Conservation (phyloP, 2,888 invertebrate genomes). For the Cheilosia grossa region DNA sequence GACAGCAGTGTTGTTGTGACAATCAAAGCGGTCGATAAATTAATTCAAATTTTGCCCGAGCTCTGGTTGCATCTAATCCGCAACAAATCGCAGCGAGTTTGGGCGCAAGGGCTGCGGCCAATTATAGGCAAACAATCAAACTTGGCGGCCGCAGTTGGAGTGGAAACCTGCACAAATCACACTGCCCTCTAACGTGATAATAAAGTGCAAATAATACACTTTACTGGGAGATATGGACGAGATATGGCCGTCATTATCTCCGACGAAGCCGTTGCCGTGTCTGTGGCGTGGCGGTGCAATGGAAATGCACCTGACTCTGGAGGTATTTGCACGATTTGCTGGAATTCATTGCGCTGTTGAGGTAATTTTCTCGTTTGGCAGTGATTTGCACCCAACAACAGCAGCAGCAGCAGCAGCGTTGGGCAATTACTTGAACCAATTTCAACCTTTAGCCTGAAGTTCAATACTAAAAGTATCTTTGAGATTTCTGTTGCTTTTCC, state of each 20-base stretch:
- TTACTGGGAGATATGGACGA: constrained; percentile 69
- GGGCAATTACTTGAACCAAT: constrained; percentile 82
- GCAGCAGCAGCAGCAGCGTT: constrained; percentile 55
- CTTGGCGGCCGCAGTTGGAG: neutral
- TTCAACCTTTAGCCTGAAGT: constrained; percentile 83
- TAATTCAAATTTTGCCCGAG: constrained; percentile 35
- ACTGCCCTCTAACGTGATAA: constrained; percentile 81
- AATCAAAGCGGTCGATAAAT: constrained; percentile 65
- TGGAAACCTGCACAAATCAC: constrained; percentile 21
- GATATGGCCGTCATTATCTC: constrained; percentile 72
- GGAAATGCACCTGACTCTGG: constrained; percentile 82
- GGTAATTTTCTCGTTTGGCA: constrained; percentile 70
- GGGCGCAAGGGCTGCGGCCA: constrained; percentile 60
- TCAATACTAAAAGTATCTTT: constrained; percentile 80
- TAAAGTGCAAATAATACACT: constrained; percentile 83
- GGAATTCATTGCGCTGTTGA: constrained; percentile 58
- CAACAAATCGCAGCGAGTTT: constrained; percentile 3
- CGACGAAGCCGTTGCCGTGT: constrained; percentile 9
- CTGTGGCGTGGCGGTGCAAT: constrained; percentile 52
- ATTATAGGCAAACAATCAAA: constrained; percentile 11
- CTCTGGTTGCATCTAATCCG: constrained; percentile 21
- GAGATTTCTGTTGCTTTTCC: constrained; percentile 36
- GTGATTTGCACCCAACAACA: constrained; percentile 71
- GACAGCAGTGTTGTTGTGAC: constrained; percentile 68
- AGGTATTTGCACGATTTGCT: constrained; percentile 76